A percentile compares a stretch with the other conserved stretches of the same genome.
These are phyloP conservation scores for Leucoptera coffeella DNA, from an alignment of 2,888 invertebrate genomes.

Conservation along the genomic window DNA sequence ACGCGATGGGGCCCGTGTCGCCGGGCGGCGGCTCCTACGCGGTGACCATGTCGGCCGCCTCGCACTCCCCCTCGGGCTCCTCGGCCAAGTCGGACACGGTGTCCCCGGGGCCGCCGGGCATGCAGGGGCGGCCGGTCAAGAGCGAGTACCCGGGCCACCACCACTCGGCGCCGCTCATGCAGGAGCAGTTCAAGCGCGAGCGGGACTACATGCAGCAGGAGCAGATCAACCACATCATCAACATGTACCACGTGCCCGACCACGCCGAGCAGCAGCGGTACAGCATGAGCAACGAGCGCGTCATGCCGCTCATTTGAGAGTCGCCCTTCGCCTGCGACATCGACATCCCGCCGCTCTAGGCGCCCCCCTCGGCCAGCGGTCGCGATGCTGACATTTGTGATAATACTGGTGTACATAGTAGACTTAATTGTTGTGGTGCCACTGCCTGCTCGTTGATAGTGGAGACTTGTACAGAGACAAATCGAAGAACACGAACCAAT, in stretches of 20 bases:
- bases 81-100: slow-evolving; percentile 87
- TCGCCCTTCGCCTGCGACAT: slow-evolving; percentile 60
- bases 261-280: slow-evolving; percentile 59
- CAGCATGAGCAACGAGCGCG: slow-evolving; percentile 55
- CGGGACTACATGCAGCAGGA: slow-evolving; percentile 64
- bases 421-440: too few species aligned
- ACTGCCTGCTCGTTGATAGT: too few species aligned
- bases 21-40: slow-evolving; percentile 57
- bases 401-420: too few species aligned
- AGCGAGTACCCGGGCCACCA: slow-evolving; percentile 48
- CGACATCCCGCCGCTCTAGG: slow-evolving; percentile 60
- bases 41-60: slow-evolving; percentile 62
- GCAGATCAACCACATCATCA: slow-evolving; percentile 60
- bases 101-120: slow-evolving; percentile 64
- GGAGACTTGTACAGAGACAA: too few species aligned
- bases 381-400: too few species aligned
- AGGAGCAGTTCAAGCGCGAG: slow-evolving; percentile 55
- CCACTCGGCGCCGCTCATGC: slow-evolving; percentile 36
- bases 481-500: too few species aligned
- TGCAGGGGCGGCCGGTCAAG: slow-evolving; percentile 48
- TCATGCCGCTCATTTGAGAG: slow-evolving; percentile 59
- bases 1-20: slow-evolving; percentile 57
- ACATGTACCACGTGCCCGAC: slow-evolving; percentile 62
- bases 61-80: slow-evolving; percentile 80
- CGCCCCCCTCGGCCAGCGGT: slow-evolving; percentile 49